Conservation (phyloP, 2,113 vertebrate species). For the Platichthys flesus region DNA sequence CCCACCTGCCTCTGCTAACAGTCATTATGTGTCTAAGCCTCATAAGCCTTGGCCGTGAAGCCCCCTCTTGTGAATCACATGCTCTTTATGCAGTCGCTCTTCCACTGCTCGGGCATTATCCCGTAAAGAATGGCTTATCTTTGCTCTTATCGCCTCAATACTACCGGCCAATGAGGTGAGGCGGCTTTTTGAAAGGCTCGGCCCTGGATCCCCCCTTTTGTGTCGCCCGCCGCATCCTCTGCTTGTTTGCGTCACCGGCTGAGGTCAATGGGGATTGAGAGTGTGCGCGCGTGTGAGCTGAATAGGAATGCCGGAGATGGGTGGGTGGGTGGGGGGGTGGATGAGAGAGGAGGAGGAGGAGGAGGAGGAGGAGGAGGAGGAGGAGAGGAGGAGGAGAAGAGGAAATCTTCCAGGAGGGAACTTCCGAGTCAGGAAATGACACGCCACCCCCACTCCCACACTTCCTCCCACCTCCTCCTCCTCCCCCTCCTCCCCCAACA, state of each 20-base stretch:
- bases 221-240: conserved; percentile 46
- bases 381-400: conserved; percentile 26
- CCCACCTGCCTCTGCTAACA: conserved; percentile 20
- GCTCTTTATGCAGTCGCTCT: conserved; percentile 41
- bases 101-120: conserved; percentile 21
- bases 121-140: conserved; percentile 60
- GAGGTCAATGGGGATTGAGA: conserved; percentile 62
- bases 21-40: conserved; percentile 57
- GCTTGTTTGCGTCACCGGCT: conserved; percentile 50
- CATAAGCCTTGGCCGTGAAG: conserved; percentile 36
- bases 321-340: background rate
- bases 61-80: conserved; percentile 40
- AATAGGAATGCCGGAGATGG: conserved; percentile 54
- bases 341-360: background rate
- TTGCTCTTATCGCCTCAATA: conserved; percentile 41
- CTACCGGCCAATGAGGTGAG: conserved; percentile 58
- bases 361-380: too few species aligned
- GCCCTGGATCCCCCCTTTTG: conserved; percentile 38
- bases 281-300: conserved; percentile 19
- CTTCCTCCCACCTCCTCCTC: background rate
- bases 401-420: conserved; percentile 64
- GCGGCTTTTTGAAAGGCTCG: conserved; percentile 35
- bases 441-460: conserved; percentile 20
- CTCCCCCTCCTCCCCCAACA: conserved; percentile 9
- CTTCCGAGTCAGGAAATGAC: conserved; percentile 72